Evolutionary conservation across 2,797 vertebrate genomes (phyloP), one percentile per base, ranked within the genome.

Genomic region (Zenarchopterus dispar): DNA sequence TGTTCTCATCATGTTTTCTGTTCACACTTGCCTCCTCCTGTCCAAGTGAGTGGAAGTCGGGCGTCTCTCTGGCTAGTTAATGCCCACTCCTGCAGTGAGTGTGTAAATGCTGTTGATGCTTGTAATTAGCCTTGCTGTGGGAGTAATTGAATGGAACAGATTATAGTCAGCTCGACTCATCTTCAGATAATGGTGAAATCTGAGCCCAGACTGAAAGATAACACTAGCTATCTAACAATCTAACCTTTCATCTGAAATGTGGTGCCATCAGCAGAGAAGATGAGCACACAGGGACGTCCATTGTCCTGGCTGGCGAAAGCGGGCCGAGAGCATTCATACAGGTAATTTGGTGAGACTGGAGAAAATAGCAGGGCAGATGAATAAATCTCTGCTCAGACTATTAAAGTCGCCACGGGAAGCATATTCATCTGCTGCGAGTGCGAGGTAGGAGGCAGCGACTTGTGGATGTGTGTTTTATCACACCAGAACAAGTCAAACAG

Each of bases 101-200:
- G 74, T 76, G 71, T 75, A 74, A 85, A 81, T 61, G 78, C 69
- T 72, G 67, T 36, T 56, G 74, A 81, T 75, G 78, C 66, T 85
- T 75, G 62, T 74, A 78, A 84, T 89, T 70, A 77, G 53, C 73
- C 24, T 62, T 44, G 57, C 73, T 80, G 69, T 77, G 79, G 71
- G 78, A 71, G 73, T 76, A 82, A 86, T 84, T 78, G 80, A 88
- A 81, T 64, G 70, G 74, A 65, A 80, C 75, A 69, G 70, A 79
- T 84, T 18, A 19, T 50, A 68, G 62, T 57, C 70, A 77, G 59
- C 44, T 43, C 2, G 33, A 39, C 47, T 70, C 63, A 16, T 75
- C 68, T 78, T 75, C 67, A 58, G 59, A 80, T 75, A 75, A 79
- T 65, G 47, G 65, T 46, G 47, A 6, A 69, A 60, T 57, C 24